Conservation (phyloP, 2,113 vertebrate genomes). For the Apteryx owenii region DNA sequence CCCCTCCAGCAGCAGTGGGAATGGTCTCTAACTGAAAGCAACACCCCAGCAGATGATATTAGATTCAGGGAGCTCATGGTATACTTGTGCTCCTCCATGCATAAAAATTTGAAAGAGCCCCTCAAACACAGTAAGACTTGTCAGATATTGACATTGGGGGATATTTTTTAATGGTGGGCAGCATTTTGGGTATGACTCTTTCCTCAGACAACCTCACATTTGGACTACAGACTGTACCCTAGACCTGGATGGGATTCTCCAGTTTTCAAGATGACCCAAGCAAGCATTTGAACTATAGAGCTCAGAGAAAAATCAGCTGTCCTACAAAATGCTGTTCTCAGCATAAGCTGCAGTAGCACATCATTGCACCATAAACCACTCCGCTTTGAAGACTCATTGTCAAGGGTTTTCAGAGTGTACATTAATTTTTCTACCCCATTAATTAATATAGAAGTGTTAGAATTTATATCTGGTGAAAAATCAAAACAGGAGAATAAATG, state of each 20-base stretch:
- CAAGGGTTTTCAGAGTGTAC: background rate
- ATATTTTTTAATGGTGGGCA: background rate
- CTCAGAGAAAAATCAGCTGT: background rate
- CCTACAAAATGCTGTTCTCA: background rate
- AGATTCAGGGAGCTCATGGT: background rate
- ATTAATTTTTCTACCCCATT: background rate
- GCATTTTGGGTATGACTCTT: background rate
- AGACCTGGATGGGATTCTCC: background rate
- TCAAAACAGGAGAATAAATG: background rate
- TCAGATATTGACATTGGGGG: background rate
- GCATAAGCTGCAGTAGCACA: background rate
- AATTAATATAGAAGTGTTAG: background rate
- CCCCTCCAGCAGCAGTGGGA: background rate
- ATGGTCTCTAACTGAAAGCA: background rate
- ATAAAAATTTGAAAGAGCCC: background rate
- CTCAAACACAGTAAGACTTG: background rate
- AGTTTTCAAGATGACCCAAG: background rate
- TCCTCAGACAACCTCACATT: background rate
- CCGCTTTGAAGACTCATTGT: background rate
- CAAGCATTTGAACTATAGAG: background rate
- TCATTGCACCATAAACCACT: fast-evolving
- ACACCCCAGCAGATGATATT: background rate
- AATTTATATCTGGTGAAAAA: background rate
- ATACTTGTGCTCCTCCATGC: background rate
- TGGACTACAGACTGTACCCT: background rate